phyloP scores from a whole-genome alignment of 2,113 vertebrate genomes.

The Stigmatopora nigra region DNA sequence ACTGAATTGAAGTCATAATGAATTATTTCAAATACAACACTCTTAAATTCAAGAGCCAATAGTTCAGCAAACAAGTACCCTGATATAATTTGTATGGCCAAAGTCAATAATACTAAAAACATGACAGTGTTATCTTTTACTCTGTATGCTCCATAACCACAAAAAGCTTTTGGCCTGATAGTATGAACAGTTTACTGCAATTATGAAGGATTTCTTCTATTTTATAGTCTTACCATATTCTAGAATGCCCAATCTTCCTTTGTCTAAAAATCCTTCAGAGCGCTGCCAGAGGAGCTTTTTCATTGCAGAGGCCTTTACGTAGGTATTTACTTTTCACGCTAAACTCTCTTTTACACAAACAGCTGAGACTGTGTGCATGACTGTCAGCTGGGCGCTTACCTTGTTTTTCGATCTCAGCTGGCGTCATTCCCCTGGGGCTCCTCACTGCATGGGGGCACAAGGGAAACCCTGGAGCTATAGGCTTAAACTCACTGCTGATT shows the following conservation, averaged over 20 bases:
- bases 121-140: slow-evolving; percentile 22
- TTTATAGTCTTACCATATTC: slow-evolving; percentile 58
- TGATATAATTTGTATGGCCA: slow-evolving; percentile 23
- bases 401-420: slow-evolving; percentile 76
- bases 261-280: slow-evolving; percentile 40
- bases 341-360: slow-evolving; percentile 60
- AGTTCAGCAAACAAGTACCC: slow-evolving; percentile 30
- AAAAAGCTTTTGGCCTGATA: slow-evolving; percentile 36
- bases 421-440: slow-evolving; percentile 61
- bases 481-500: slow-evolving; percentile 17
- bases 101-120: slow-evolving; percentile 35
- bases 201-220: slow-evolving; percentile 33
- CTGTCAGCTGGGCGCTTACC: slow-evolving; percentile 73
- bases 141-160: slow-evolving; percentile 27
- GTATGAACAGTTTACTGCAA: slow-evolving; percentile 19
- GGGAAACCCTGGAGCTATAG: slow-evolving; percentile 52
- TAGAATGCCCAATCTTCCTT: slow-evolving; percentile 25
- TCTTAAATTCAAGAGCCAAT: slow-evolving; percentile 24
- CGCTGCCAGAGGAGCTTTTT: slow-evolving; percentile 37
- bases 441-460: slow-evolving; percentile 66
- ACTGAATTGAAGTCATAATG: slow-evolving; percentile 48
- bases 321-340: slow-evolving; percentile 33
- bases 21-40: slow-evolving; percentile 36
- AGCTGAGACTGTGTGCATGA: slow-evolving; percentile 58
- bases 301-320: slow-evolving; percentile 28